Conservation (phyloP, 2,797 vertebrate species). For the Cyclura pinguis region DNA sequence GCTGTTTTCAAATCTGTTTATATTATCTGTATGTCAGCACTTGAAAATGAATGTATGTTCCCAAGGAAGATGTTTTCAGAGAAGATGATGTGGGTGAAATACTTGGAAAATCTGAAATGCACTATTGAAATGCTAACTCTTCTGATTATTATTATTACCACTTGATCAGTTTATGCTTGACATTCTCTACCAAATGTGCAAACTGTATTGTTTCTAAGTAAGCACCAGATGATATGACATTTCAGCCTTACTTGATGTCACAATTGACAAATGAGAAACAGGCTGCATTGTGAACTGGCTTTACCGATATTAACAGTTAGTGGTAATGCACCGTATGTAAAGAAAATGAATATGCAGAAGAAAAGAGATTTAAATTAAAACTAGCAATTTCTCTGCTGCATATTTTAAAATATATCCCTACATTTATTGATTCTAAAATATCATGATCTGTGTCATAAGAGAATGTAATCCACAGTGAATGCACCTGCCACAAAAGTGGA, state of each 20-base stretch:
- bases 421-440: constrained; percentile 18
- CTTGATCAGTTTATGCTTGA: neutral
- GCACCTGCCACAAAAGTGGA: neutral
- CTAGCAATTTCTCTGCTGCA: neutral
- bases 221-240: neutral
- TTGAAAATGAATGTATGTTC: neutral
- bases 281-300: neutral
- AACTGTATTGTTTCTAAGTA: neutral
- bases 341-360: neutral
- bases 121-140: neutral
- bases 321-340: neutral
- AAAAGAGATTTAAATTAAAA: neutral
- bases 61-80: neutral
- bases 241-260: neutral
- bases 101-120: neutral
- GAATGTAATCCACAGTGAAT: neutral
- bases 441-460: neutral
- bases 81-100: neutral
- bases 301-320: neutral
- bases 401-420: neutral
- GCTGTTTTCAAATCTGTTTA: no score
- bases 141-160: neutral
- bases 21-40: neutral
- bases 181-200: neutral
- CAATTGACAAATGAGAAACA: neutral